Evolutionary conservation across 2,113 vertebrate genomes (phyloP).

Genomic region (Silurus asotus): DNA sequence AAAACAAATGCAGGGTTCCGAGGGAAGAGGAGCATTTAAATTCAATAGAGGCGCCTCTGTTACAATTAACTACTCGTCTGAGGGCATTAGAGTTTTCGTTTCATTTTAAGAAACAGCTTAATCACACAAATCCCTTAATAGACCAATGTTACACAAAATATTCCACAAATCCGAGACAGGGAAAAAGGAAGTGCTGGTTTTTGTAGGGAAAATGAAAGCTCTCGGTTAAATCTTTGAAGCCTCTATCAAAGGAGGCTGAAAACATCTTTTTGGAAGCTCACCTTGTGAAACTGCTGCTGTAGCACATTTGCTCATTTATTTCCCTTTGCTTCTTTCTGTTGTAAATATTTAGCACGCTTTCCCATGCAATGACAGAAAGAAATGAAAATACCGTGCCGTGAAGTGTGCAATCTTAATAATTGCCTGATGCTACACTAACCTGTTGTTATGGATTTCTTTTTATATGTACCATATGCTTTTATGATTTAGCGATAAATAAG

Average conservation of each 20-base stretch:
- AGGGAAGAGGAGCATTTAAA: neutral
- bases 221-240: slow-evolving; percentile 53
- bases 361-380: neutral
- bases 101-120: slow-evolving; percentile 35
- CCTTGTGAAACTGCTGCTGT: slow-evolving; percentile 5
- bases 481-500: neutral
- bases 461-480: neutral
- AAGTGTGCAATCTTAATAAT: neutral
- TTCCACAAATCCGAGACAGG: slow-evolving; percentile 2
- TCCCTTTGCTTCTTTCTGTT: slow-evolving; percentile 8
- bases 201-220: slow-evolving; percentile 49
- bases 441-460: neutral
- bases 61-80: slow-evolving; percentile 46
- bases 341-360: neutral
- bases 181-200: slow-evolving; percentile 30
- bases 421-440: neutral
- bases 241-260: slow-evolving; percentile 43
- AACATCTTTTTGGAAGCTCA: neutral
- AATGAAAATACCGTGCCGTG: neutral
- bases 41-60: neutral
- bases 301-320: slow-evolving; percentile 6
- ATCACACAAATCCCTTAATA: slow-evolving; percentile 46
- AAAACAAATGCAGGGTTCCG: neutral
- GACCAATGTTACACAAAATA: slow-evolving; percentile 18
- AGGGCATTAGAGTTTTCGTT: slow-evolving; percentile 28